A percentile compares a stretch with the other conserved stretches of the same genome.
phyloP scores from a whole-genome alignment of 1,140 invertebrate genomes.

The Phenacoccus solenopsis region DNA sequence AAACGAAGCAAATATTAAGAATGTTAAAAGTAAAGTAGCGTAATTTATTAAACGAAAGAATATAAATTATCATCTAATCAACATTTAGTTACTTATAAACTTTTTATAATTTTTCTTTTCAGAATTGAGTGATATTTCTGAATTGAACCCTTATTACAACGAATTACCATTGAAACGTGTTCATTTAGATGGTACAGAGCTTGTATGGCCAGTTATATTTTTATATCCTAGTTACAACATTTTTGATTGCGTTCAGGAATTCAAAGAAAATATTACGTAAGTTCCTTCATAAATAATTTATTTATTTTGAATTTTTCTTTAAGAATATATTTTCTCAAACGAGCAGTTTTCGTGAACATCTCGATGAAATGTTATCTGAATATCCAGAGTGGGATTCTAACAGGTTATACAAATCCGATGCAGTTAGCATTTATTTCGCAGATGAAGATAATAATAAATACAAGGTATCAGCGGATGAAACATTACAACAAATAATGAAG shows the following conservation, averaged over 20 bases:
- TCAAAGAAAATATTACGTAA: slow-evolving; percentile 57
- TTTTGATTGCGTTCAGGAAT: slow-evolving; percentile 58
- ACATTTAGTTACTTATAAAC: too few species aligned
- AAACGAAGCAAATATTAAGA: not conserved
- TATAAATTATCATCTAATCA: too few species aligned
- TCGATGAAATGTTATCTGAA: slow-evolving; percentile 57
- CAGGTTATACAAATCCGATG: slow-evolving; percentile 49
- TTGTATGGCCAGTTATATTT: slow-evolving; percentile 71
- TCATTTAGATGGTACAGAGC: slow-evolving; percentile 41
- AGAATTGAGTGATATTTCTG: not conserved
- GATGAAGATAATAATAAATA: slow-evolving; percentile 26
- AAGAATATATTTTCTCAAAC: not conserved
- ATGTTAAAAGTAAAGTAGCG: not conserved
- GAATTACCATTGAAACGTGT: slow-evolving; percentile 38
- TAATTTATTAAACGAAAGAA: too few species aligned
- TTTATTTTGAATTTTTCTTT: slow-evolving; percentile 14
- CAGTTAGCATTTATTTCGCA: slow-evolving; percentile 68
- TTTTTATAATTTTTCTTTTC: not conserved
- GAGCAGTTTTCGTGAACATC: slow-evolving; percentile 54
- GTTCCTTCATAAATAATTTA: slow-evolving; percentile 27
- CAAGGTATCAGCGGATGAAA: not conserved
- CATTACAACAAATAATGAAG: not conserved
- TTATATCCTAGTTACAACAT: slow-evolving; percentile 66
- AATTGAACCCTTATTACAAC: not conserved
- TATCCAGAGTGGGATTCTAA: slow-evolving; percentile 60